These are phyloP conservation scores for Taenaris catops DNA, from an alignment of 2,888 invertebrate species.

Conservation along the genomic window DNA sequence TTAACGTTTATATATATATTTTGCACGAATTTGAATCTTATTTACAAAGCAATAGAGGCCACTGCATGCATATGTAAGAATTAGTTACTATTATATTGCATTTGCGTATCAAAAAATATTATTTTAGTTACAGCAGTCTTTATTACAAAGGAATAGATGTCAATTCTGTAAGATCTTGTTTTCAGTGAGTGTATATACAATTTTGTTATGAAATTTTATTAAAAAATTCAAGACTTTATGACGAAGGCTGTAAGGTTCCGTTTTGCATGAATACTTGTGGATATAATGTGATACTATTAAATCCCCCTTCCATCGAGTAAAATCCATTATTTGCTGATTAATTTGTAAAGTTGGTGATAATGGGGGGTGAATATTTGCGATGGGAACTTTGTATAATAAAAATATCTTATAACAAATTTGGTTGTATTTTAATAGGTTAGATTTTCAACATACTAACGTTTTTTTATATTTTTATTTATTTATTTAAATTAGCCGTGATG, in stretches of 20 bases:
- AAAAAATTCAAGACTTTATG: conserved; percentile 1
- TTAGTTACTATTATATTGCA: no score
- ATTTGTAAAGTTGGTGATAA: conserved; percentile 36
- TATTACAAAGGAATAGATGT: neutral
- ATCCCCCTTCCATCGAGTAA: conserved; percentile 15
- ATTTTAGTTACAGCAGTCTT: neutral
- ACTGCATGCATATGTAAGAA: no score
- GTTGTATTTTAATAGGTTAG: no score
- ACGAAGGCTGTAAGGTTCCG: neutral
- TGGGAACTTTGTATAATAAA: conserved; percentile 1
- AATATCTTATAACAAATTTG: no score
- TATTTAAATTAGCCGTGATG: no score
- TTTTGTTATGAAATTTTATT: neutral
- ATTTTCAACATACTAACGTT: no score
- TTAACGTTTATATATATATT: conserved; percentile 1
- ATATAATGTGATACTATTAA: conserved; percentile 13
- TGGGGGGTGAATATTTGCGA: conserved; percentile 15
- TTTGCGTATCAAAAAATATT: neutral
- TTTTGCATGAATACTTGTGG: conserved; percentile 3
- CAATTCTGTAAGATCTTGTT: neutral
- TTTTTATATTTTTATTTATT: no score
- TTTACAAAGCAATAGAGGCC: neutral
- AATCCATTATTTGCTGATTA: conserved; percentile 36
- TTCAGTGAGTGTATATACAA: neutral
- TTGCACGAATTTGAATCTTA: conserved; percentile 15